A percentile compares a stretch with the other conserved stretches of the same genome.
phyloP scores from a whole-genome alignment of 1,140 invertebrate species.

The Gonatopus flavifemur region DNA sequence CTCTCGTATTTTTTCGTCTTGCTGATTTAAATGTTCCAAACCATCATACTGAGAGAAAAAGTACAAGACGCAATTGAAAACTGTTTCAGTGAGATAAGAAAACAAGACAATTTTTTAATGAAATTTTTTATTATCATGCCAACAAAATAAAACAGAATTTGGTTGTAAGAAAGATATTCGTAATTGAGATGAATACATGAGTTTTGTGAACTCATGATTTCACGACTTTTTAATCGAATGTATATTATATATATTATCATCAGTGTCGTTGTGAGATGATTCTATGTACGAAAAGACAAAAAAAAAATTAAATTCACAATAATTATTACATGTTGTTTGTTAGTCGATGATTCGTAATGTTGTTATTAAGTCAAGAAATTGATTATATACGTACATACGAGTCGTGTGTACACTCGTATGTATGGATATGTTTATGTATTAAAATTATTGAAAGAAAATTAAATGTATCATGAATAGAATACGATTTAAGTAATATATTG shows the following conservation, averaged over 20 bases:
- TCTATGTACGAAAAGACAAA: slow-evolving; percentile 28
- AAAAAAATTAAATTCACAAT: slow-evolving; percentile 25
- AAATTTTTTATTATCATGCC: slow-evolving; percentile 18
- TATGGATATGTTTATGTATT: no score
- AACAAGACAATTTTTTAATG: neutral
- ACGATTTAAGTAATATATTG: slow-evolving; percentile 34
- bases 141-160: no score
- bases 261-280: slow-evolving; percentile 32
- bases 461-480: slow-evolving; percentile 33
- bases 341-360: slow-evolving; percentile 33
- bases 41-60: no score
- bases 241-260: slow-evolving; percentile 16
- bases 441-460: slow-evolving; percentile 26
- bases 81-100: neutral
- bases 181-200: slow-evolving; percentile 8
- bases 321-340: slow-evolving; percentile 43
- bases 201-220: slow-evolving; percentile 1
- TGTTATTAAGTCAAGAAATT: slow-evolving; percentile 36
- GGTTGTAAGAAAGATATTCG: slow-evolving; percentile 21
- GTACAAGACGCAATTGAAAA: no score
- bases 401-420: no score
- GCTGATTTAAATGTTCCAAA: no score
- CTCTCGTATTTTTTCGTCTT: no score
- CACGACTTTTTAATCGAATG: slow-evolving; percentile 11
- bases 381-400: no score